Evolutionary conservation across 2,113 vertebrate species (phyloP).

Genomic region (Pseudopipra pipra): DNA sequence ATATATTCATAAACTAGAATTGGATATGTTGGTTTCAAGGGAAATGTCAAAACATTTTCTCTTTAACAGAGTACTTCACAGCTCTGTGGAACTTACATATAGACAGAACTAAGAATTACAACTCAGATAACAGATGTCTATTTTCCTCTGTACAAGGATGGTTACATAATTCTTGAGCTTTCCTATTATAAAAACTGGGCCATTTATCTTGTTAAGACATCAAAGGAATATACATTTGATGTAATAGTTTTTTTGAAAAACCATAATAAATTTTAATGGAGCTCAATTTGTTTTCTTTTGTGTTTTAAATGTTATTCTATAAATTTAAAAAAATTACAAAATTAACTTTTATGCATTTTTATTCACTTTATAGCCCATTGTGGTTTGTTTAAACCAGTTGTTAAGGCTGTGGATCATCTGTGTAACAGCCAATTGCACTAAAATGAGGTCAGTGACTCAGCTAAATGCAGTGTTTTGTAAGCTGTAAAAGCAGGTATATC

Average conservation of each 20-base stretch:
- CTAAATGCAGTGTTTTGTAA: neutral
- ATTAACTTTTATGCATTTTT: neutral
- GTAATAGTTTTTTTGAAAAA: neutral
- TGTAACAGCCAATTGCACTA: neutral
- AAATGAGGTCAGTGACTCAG: neutral
- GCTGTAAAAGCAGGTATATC: neutral
- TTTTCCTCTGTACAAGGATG: neutral
- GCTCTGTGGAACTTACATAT: neutral
- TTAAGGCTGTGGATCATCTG: neutral
- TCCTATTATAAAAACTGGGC: neutral
- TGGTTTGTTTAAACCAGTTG: neutral
- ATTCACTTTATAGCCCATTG: neutral
- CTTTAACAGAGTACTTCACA: neutral
- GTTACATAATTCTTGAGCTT: neutral
- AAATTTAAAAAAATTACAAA: neutral
- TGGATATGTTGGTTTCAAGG: neutral
- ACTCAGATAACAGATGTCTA: neutral
- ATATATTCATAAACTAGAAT: neutral
- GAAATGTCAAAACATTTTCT: constrained; percentile 35
- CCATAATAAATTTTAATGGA: neutral
- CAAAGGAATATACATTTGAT: neutral
- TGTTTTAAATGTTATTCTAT: neutral
- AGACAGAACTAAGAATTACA: neutral
- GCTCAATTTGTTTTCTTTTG: neutral
- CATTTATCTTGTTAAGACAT: neutral